phyloP scores from a whole-genome alignment of 1,140 invertebrate species.

The Trypoxylus dichotomus region DNA sequence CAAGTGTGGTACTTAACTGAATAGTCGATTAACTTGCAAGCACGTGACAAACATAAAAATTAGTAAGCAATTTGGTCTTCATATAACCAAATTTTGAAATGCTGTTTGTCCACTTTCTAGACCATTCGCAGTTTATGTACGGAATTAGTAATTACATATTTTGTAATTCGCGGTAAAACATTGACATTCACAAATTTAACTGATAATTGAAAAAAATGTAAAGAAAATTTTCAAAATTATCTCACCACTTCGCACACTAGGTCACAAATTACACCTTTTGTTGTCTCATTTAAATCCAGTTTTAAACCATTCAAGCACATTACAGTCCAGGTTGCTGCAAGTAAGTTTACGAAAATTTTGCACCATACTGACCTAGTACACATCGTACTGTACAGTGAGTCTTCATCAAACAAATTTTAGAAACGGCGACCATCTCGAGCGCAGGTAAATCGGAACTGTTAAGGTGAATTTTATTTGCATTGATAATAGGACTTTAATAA shows the following conservation, averaged over 20 bases:
- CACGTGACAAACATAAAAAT: no score
- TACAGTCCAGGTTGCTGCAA: background rate
- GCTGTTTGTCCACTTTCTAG: background rate
- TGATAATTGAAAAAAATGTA: no score
- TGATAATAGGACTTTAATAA: conserved; percentile 10
- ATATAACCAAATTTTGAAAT: background rate
- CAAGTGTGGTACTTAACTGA: no score
- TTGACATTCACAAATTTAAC: no score
- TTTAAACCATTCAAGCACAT: background rate
- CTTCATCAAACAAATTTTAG: background rate
- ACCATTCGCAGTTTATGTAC: no score
- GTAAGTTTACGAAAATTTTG: background rate
- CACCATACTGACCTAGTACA: background rate
- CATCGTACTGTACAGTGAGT: background rate
- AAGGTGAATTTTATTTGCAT: conserved; percentile 18
- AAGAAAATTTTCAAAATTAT: background rate
- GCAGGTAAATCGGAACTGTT: conserved; percentile 3
- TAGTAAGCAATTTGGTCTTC: no score
- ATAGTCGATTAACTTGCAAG: no score
- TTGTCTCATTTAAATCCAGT: background rate
- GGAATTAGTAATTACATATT: no score
- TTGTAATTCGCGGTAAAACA: no score
- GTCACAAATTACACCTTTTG: background rate
- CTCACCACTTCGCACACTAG: background rate
- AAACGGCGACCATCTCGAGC: background rate